Percentiles rank a stretch among this genome's conserved stretches.
phyloP scores from a whole-genome alignment of 2,888 invertebrate species.

The Amphipyra tragopoginis region DNA sequence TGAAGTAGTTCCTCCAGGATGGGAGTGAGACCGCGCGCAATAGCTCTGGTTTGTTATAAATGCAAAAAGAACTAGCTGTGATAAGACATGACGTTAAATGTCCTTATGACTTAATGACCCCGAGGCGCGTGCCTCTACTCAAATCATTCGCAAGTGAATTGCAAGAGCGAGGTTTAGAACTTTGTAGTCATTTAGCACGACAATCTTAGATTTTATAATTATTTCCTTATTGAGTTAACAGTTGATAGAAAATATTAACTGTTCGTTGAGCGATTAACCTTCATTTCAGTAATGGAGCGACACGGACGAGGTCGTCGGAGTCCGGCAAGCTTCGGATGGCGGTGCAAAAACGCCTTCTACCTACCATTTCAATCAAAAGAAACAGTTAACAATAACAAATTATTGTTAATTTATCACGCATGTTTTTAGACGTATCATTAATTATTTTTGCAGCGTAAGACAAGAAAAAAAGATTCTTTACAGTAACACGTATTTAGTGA shows the following conservation, averaged over 20 bases:
- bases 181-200: constrained; percentile 39
- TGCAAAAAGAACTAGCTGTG: no score
- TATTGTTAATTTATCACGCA: constrained; percentile 43
- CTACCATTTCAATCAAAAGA: constrained; percentile 57
- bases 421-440: constrained; percentile 29
- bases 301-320: constrained; percentile 57
- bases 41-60: no score
- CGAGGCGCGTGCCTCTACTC: constrained; percentile 32
- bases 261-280: constrained; percentile 58
- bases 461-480: constrained; percentile 23
- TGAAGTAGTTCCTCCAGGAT: no score
- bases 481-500: constrained; percentile 44
- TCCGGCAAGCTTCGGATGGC: constrained; percentile 37
- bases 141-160: constrained; percentile 43
- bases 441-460: constrained; percentile 17
- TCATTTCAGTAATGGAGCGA: constrained; percentile 60
- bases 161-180: constrained; percentile 26
- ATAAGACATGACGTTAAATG: not conserved
- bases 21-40: no score
- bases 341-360: constrained; percentile 61
- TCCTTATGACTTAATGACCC: constrained; percentile 31
- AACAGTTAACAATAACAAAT: constrained; percentile 45
- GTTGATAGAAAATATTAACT: constrained; percentile 60
- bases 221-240: constrained; percentile 63
- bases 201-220: constrained; percentile 52